Conservation (phyloP, 92 coral and sea anemone species). For the Desmophyllum pertusum region DNA sequence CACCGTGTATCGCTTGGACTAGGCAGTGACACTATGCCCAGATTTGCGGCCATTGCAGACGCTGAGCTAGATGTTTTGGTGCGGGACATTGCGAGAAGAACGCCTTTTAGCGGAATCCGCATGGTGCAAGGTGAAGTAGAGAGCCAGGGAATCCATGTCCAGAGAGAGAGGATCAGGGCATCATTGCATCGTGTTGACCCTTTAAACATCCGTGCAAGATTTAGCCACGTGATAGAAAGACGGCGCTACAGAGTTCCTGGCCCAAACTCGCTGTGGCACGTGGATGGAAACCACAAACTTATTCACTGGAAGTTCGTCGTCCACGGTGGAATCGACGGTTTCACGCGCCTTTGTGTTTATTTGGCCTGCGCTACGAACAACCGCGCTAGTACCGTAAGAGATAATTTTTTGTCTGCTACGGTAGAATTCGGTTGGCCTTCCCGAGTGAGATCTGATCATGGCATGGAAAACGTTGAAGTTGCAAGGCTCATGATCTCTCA, state of each 20-base stretch:
- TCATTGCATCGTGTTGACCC: constrained; percentile 22
- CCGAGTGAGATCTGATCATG: constrained; percentile 42
- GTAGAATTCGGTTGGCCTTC: constrained; percentile 44
- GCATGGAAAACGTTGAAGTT: too few relatives aligned
- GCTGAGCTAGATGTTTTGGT: not conserved
- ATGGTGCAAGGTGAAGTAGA: constrained; percentile 17
- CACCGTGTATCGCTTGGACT: constrained; percentile 29
- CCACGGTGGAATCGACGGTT: constrained; percentile 56
- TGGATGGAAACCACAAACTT: constrained; percentile 60
- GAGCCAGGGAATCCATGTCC: constrained; percentile 25
- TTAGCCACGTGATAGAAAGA: constrained; percentile 20
- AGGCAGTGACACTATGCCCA: constrained; percentile 9
- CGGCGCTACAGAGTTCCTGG: constrained; percentile 37
- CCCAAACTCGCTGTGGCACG: constrained; percentile 64
- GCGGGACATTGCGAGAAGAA: not conserved
- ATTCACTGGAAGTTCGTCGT: constrained; percentile 45
- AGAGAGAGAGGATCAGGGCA: constrained; percentile 25
- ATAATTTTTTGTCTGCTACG: constrained; percentile 26
- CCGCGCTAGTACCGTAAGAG: constrained; percentile 15
- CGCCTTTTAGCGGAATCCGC: not conserved
- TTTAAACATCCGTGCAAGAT: constrained; percentile 2
- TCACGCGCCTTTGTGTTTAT: constrained; percentile 43
- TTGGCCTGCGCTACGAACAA: constrained; percentile 42
- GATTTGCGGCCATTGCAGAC: constrained; percentile 22
- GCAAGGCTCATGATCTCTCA: too few relatives aligned